Evolutionary conservation across 2,888 invertebrate genomes (phyloP), one percentile per base, ranked within the genome.

Genomic region (Drosophila macrothrix): DNA sequence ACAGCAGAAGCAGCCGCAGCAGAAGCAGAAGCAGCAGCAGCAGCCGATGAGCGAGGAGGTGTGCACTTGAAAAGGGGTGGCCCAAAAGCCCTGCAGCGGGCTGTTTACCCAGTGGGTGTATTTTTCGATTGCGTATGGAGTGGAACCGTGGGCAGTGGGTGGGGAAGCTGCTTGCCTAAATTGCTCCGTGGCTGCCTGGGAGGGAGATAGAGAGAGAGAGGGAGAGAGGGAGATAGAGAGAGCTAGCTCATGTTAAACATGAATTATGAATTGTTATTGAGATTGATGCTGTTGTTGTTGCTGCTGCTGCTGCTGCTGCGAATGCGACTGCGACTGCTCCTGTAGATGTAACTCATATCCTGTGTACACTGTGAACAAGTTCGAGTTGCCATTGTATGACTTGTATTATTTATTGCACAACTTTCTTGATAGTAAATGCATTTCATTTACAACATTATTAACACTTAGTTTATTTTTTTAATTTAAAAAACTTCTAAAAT

Each of bases 251-350:
- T 90, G 90, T 91, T 92, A 92, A 92, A 92, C 92, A 93, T 93
- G 93, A 93, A 93, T 93, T 93, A 93, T 93, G 93, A 93, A 93
- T 93, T 93, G 92, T 92, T 93, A 92, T 92, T 91, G 91, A 92
- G 92, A 93, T 93, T 92, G 92, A 92, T 92, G 88, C 76, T 84
- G 87, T 76, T 91, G 74, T 78, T 78, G 81, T 10, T 46, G 58
- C 19, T 72, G 46, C 28, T 67, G 68, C 58, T 75, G 60, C 19
- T 72, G 43, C 31, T 67, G 68, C 58, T 75, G 67, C 12, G 22
- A 52, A 33, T 78, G 53, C 28, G 22, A 68, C 22, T 64, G 53
- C 25, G n/a, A 68, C 22, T 64, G 61, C 62, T 67, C 25, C 62
- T 67, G 64, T 67, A 52, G 33, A 67, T 67, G 52, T 65, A 78